Evolutionary conservation across 2,113 vertebrate genomes (phyloP), one percentile per base, ranked within the genome.

Genomic region (Pteruthius melanotis): DNA sequence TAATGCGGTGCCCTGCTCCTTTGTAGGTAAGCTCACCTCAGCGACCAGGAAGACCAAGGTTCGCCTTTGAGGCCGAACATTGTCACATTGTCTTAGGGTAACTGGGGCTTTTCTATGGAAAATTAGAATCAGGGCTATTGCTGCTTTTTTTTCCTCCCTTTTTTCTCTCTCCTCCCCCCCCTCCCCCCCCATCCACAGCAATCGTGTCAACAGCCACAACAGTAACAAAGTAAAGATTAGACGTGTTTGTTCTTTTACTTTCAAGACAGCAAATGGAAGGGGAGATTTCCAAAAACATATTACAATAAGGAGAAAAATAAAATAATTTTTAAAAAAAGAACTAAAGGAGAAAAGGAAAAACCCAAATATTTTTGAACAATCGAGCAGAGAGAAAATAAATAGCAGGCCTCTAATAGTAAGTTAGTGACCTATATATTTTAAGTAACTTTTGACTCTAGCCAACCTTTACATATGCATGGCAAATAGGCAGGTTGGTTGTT

Each of bases 401-500:
- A 35, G 12, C 18, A 80, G 81, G 65, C 81, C 93, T 52, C 80
- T 74, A 80, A 80, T 53, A 93, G 59, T 59, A 74, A 80, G 45
- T 24, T 20, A 40, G 18, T 72, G 49, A 72, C 76, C 42, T 71
- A 85, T 39, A 27, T 75, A 30, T 69, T 74, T 96, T 40, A 87
- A 88, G 44, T 31, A 71, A 86, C 49, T 39, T 88, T 88, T 74
- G 33, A 54, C 75, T 94, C 84, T 80, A 76, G 94, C 84, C 78
- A 93, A 68, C 89, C 89, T 80, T 94, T 40, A 27, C 85, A 77
- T 83, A 66, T 75, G 80, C 66, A 44, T 11, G 37, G 45, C 84
- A 78, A 94, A 57, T 57, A 93, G 93, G 85, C 71, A 86, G 88
- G 70, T 96, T 95, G 9, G 39, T 6, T 11, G 40, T 97, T 86